Conservation (phyloP, 2,113 vertebrate species). For the Phrynosoma blainvillii region DNA sequence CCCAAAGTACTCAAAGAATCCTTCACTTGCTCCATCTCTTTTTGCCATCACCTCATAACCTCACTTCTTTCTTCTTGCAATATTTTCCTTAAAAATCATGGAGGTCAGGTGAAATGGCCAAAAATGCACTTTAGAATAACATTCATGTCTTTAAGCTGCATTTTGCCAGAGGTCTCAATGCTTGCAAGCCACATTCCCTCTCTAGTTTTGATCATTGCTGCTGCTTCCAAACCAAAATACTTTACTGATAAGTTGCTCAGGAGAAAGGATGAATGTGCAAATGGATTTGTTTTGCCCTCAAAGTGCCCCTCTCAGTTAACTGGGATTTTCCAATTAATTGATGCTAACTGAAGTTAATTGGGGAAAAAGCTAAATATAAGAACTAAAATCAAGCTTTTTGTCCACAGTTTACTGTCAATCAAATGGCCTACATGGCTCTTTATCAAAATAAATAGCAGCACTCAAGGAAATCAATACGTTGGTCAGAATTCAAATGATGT, state of each 20-base stretch:
- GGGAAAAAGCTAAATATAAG: not conserved
- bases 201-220: not conserved
- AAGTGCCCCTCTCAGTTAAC: no score
- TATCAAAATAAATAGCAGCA: not conserved
- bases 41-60: not conserved
- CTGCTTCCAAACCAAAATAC: not conserved
- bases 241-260: not conserved
- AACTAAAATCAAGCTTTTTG: no score
- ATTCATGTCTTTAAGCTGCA: not conserved
- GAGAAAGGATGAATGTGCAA: not conserved
- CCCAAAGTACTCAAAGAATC: not conserved
- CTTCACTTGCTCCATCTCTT: not conserved
- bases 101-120: not conserved
- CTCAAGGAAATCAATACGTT: not conserved
- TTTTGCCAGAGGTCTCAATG: not conserved
- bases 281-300: not conserved
- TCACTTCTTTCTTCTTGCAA: not conserved
- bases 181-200: not conserved
- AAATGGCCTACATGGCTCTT: not conserved
- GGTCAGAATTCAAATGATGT: not conserved
- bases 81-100: not conserved
- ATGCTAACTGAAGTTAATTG: not conserved
- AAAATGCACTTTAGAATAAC: not conserved
- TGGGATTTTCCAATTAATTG: not conserved
- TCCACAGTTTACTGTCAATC: not conserved